phyloP scores from a whole-genome alignment of 2,113 vertebrate genomes.

The Corythaixoides concolor region DNA sequence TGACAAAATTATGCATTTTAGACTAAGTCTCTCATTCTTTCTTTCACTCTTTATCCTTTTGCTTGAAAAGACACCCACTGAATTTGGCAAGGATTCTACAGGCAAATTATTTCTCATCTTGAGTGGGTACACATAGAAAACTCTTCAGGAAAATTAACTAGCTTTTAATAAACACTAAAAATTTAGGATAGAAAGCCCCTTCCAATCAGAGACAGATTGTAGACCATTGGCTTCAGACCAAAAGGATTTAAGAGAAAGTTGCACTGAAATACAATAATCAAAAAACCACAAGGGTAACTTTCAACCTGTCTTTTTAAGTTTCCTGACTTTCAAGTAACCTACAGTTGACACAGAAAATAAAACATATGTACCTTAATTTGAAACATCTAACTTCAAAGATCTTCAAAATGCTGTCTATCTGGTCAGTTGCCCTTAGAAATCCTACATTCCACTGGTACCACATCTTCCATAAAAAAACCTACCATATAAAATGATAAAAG shows the following conservation, averaged over 20 bases:
- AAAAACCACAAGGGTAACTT: background rate
- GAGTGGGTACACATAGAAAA: background rate
- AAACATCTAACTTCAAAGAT: background rate
- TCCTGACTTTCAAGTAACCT: background rate
- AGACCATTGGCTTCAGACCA: background rate
- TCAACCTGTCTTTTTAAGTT: background rate
- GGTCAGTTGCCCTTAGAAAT: background rate
- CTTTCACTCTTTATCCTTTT: background rate
- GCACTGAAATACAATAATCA: background rate
- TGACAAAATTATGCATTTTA: background rate
- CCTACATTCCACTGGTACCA: background rate
- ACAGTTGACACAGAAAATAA: background rate
- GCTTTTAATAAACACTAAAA: background rate
- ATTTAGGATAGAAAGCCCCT: background rate
- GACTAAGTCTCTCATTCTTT: background rate
- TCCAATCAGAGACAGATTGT: background rate
- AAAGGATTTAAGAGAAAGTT: background rate
- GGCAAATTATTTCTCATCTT: background rate
- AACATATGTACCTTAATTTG: background rate
- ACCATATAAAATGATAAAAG: background rate
- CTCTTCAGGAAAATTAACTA: background rate
- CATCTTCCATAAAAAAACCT: background rate
- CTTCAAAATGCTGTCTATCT: background rate
- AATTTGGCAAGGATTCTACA: background rate
- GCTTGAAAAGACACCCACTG: background rate